Conservation (phyloP, 2,888 invertebrate species). For the Tipula vernalis region DNA sequence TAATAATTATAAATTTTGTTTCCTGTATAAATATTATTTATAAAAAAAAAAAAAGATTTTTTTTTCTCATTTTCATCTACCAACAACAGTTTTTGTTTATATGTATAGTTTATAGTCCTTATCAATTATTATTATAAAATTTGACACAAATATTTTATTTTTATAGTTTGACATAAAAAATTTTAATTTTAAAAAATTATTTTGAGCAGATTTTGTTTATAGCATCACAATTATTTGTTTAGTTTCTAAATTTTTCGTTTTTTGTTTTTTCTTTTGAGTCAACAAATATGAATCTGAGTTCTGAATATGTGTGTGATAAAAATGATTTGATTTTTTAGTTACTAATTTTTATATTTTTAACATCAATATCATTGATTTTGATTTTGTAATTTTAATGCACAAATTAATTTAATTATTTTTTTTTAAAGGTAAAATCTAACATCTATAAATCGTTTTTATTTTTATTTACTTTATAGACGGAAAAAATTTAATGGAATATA, state of each 20-base stretch:
- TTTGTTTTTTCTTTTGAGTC: background rate
- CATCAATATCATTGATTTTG: background rate
- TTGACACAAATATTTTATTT: background rate
- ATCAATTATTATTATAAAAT: background rate
- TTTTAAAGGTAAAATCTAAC: background rate
- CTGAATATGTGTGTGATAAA: background rate
- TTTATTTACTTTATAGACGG: background rate
- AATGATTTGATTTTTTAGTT: background rate
- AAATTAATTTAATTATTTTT: background rate
- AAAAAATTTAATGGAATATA: background rate
- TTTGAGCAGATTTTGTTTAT: background rate
- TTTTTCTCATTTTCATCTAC: background rate
- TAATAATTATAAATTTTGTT: background rate
- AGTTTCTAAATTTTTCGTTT: background rate
- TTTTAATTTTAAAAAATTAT: background rate
- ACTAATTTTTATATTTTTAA: background rate
- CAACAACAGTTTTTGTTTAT: background rate
- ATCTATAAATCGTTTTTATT: background rate
- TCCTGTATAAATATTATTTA: background rate
- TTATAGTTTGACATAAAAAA: background rate
- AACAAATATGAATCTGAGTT: background rate
- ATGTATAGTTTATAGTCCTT: background rate
- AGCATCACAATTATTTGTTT: background rate
- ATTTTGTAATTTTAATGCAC: background rate
- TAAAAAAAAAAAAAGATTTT: background rate